These are phyloP conservation scores for Zonotrichia leucophrys DNA, from an alignment of 2,113 vertebrate genomes.

Conservation along the genomic window DNA sequence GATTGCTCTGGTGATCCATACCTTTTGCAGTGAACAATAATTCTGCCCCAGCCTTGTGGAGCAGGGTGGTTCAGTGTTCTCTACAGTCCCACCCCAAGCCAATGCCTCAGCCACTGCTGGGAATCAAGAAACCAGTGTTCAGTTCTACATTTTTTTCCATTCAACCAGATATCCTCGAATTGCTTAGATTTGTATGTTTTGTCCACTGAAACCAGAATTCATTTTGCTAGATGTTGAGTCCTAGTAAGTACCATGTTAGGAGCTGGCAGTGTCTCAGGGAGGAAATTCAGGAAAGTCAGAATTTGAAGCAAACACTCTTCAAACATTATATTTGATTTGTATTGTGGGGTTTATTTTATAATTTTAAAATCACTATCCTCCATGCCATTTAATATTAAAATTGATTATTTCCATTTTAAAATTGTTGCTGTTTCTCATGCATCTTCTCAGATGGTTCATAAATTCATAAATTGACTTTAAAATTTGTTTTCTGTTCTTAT, in stretches of 20 bases:
- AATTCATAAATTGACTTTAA: constrained; percentile 26
- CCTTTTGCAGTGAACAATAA: neutral
- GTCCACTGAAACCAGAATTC: neutral
- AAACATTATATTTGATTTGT: neutral
- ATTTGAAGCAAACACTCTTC: neutral
- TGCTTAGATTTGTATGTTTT: neutral
- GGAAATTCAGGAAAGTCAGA: neutral
- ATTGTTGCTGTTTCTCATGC: neutral
- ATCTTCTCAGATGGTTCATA: constrained; percentile 7
- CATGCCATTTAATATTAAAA: neutral
- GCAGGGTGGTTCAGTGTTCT: neutral
- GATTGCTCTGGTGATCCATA: neutral
- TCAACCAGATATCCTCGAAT: neutral
- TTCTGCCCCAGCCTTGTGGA: neutral
- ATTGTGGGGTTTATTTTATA: neutral
- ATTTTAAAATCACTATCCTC: neutral
- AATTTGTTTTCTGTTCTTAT: constrained; percentile 64
- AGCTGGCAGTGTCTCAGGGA: neutral
- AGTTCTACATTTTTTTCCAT: neutral
- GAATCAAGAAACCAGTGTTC: neutral
- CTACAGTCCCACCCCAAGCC: neutral
- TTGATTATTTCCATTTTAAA: constrained; percentile 52
- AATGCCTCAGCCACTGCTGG: neutral
- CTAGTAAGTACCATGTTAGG: neutral
- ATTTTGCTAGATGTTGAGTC: neutral